phyloP scores from a whole-genome alignment of 2,797 vertebrate genomes.

The Enteromius mattozi region DNA sequence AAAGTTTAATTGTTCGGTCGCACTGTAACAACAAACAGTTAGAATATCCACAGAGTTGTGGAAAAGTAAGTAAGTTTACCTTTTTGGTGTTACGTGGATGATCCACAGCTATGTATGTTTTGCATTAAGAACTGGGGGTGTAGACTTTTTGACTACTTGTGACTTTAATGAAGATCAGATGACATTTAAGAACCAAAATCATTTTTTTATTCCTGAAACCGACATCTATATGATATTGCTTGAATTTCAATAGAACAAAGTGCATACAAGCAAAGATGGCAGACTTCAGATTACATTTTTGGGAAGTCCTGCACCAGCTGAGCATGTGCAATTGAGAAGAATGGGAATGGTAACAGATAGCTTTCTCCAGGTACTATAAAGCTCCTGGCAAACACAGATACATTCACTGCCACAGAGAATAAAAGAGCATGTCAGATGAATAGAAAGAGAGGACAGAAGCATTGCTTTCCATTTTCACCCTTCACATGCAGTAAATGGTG shows the following conservation, averaged over 20 bases:
- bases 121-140: not conserved
- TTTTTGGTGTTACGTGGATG: not conserved
- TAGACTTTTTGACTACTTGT: not conserved
- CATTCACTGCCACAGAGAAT: not conserved
- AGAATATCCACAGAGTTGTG: not conserved
- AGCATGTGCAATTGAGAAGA: not conserved
- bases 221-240: not conserved
- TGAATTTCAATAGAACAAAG: not conserved
- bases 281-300: not conserved
- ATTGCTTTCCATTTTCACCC: conserved; percentile 29
- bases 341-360: not conserved
- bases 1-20: not conserved
- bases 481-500: conserved; percentile 27
- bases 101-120: not conserved
- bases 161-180: not conserved
- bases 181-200: not conserved
- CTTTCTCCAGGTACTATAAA: conserved; percentile 9
- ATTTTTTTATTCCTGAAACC: not conserved
- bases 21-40: not conserved
- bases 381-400: conserved; percentile 8
- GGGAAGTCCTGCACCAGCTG: not conserved
- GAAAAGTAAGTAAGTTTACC: not conserved
- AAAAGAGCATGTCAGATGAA: conserved; percentile 36
- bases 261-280: not conserved
- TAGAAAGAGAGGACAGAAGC: conserved; percentile 10